Evolutionary conservation across 2,888 invertebrate species (phyloP).

Genomic region (Scelioninae gen. 2): DNA sequence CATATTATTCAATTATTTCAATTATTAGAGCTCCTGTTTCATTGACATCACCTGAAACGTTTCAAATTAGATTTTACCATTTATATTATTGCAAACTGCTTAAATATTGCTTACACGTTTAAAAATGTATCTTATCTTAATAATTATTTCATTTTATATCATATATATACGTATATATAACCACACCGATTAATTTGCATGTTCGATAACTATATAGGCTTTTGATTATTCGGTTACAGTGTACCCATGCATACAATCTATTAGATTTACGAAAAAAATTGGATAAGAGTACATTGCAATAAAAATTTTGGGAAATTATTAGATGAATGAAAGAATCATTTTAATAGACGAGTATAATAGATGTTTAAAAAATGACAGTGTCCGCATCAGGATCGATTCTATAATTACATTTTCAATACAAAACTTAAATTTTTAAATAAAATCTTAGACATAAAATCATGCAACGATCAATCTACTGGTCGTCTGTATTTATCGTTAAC

Average conservation of each 20-base stretch:
- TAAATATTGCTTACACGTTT: constrained; percentile 33
- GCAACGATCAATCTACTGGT: too few species aligned
- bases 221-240: constrained; percentile 39
- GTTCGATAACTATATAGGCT: constrained; percentile 21
- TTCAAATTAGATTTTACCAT: constrained; percentile 2
- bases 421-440: too few species aligned
- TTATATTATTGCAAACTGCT: constrained; percentile 18
- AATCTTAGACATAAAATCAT: too few species aligned
- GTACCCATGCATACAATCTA: constrained; percentile 34
- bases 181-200: constrained; percentile 29
- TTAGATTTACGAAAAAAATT: constrained; percentile 27
- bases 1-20: constrained; percentile 23
- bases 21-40: too few species aligned
- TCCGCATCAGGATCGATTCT: constrained; percentile 31
- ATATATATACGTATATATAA: constrained; percentile 15
- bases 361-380: constrained; percentile 9
- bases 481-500: too few species aligned
- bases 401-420: not conserved
- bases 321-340: constrained; percentile 15
- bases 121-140: constrained; percentile 22
- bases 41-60: constrained; percentile 3
- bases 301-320: constrained; percentile 38
- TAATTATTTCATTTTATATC: constrained; percentile 13
- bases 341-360: constrained; percentile 19
- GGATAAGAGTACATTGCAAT: constrained; percentile 3